Evolutionary conservation across 2,888 invertebrate species (phyloP), one percentile per base, ranked within the genome.

Genomic region (Diloba caeruleocephala): DNA sequence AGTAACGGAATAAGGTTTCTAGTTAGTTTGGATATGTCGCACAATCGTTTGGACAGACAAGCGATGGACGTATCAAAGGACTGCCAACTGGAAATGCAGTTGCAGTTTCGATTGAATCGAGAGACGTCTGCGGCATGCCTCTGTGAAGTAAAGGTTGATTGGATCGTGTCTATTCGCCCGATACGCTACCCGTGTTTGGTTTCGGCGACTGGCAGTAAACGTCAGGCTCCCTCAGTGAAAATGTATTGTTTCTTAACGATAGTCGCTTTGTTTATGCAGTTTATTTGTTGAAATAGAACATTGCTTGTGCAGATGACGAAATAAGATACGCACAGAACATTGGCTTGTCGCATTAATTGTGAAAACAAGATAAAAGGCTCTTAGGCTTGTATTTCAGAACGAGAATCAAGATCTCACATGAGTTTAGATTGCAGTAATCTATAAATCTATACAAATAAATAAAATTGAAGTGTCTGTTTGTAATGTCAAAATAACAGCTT

Each of bases 61-160:
- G 82, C 89, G 92, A 91, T 89, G 92, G 92, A 92, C 90, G 89
- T 88, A 90, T 92, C 91, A 92, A 92, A 92, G 92, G 89, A 85
- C 78, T 82, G 79, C 87, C 85, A 86, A 85, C 88, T 88, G 88
- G 84, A 88, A 88, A 89, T 89, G 90, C 92, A 91, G 90, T 90
- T 88, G 90, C 90, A 88, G 88, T 87, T 88, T 81, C 85, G 89
- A 92, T 92, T 91, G 89, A 89, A 91, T 91, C 88, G 87, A 84
- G 82, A 79, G 88, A 89, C 87, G 91, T 89, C 88, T 89, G 90
- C 88, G 90, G 89, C 88, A 76, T 80, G 84, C 81, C 75, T 87
- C 81, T 85, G 84, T 84, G 85, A 85, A 83, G 85, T 79, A 82
- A 84, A 85, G 89, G 85, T 84, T 92, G 92, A 92, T 92, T 92